Evolutionary conservation across 2,888 invertebrate genomes (phyloP).

Genomic region (Artemia sinica): DNA sequence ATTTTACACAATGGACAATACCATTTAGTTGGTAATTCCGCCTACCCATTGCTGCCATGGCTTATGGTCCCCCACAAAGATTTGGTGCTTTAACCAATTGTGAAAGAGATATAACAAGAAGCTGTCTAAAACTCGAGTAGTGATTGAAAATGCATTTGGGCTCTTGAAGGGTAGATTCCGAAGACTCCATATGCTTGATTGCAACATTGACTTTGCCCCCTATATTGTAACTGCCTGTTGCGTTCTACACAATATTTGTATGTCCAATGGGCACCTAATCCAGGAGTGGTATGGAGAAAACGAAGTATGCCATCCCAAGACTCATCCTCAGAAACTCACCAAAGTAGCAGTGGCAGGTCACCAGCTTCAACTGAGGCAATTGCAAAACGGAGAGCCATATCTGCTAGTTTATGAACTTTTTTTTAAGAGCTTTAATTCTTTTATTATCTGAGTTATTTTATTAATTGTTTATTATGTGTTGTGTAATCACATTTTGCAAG

Average conservation of each 20-base stretch:
- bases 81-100: not conserved
- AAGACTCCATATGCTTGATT: conserved; percentile 4
- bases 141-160: not conserved
- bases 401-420: no score
- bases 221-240: not conserved
- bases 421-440: not conserved
- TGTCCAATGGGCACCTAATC: not conserved
- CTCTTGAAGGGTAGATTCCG: not conserved
- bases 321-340: no score
- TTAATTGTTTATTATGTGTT: not conserved
- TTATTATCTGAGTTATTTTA: not conserved
- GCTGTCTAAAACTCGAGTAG: not conserved
- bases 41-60: not conserved
- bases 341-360: no score
- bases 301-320: no score
- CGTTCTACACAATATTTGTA: conserved; percentile 2
- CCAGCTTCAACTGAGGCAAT: no score
- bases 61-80: conserved; percentile 7
- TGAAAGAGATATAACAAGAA: not conserved
- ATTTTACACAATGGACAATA: not conserved
- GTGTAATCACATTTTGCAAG: not conserved
- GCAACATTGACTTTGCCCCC: not conserved
- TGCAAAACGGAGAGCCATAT: no score
- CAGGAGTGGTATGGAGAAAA: not conserved
- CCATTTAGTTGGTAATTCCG: not conserved